A percentile compares a stretch with the other conserved stretches of the same genome.
Evolutionary conservation across 2,888 invertebrate species (phyloP).

Genomic region (Eilema depressum): DNA sequence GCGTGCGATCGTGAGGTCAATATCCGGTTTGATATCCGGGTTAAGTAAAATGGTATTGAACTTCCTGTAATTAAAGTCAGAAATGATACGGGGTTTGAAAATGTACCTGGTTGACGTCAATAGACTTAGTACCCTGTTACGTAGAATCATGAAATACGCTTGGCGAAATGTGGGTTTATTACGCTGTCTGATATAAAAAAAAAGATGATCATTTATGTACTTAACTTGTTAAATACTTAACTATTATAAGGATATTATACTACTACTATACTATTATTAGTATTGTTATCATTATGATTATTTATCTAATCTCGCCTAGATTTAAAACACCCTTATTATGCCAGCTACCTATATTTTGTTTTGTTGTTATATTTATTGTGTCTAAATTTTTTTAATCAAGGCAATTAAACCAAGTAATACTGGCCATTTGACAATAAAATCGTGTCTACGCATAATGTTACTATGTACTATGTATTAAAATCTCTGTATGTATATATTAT

Average conservation of each 20-base stretch:
- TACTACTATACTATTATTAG: no score
- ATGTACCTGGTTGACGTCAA: not conserved
- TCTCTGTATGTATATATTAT: not conserved
- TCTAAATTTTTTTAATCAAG: not conserved
- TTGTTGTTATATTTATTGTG: not conserved
- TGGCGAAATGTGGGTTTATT: not conserved
- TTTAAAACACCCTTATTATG: not conserved
- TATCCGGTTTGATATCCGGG: not conserved
- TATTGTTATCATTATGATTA: no score
- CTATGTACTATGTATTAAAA: not conserved
- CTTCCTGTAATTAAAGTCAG: slow-evolving; percentile 1
- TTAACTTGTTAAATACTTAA: not conserved
- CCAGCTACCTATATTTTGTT: not conserved
- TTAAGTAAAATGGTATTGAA: not conserved
- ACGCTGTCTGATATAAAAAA: not conserved
- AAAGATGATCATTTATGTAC: not conserved
- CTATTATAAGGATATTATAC: no score
- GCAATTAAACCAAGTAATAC: not conserved
- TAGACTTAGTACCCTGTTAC: not conserved
- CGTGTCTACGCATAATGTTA: not conserved
- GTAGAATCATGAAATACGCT: no score
- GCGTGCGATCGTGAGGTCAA: not conserved
- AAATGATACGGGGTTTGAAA: not conserved
- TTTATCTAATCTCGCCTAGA: not conserved
- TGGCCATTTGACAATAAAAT: not conserved